Evolutionary conservation across 2,888 invertebrate species (phyloP), one percentile per base, ranked within the genome.

Genomic region (Eubasilissa splendida): DNA sequence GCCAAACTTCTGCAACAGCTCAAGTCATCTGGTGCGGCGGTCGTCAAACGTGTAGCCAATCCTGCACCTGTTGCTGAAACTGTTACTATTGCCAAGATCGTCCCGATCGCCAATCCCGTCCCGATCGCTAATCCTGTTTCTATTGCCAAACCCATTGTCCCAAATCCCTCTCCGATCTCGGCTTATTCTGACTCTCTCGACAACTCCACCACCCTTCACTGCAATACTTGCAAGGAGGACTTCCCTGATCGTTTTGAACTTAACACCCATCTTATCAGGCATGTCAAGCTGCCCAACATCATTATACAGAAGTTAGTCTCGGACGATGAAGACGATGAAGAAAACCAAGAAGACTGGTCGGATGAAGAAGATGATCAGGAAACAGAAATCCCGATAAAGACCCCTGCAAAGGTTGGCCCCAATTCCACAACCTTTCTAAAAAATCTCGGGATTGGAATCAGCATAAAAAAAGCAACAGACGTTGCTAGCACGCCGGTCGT

Each of bases 211-310:
- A 11, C 54, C 31, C 68, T 70, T 22, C 71, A 58, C 14, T 93
- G 93, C 85, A 87, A 87, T 84, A 91, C 91, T 56, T 93, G 93
- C 85, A 87, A 90, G 84, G 86, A 89, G 80, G 89, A 90, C 79
- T 93, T 90, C 85, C 86, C 86, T 11, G 86, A 87, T 83, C 89
- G 89, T 87, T 87, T 87, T 63, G 89, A 88, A 14, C 85, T 92
- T 81, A 88, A 92, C 84, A 87, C 88, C 12, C 93, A 93, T 86
- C 87, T 92, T 11, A 87, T 91, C 54, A 88, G 89, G 76, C 92
- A 92, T 88, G 91, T 93, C 66, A 90, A 90, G 8, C 88, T 92
- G 85, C 92, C 92, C 66, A 70, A 86, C 1, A 87, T 93, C 79
- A 86, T 89, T 65, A 84, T 92, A 83, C 88, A 89, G 85, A 90